Base-by-base conservation (phyloP, 2,888 invertebrate genomes). In the Apantesis nais region DNA sequence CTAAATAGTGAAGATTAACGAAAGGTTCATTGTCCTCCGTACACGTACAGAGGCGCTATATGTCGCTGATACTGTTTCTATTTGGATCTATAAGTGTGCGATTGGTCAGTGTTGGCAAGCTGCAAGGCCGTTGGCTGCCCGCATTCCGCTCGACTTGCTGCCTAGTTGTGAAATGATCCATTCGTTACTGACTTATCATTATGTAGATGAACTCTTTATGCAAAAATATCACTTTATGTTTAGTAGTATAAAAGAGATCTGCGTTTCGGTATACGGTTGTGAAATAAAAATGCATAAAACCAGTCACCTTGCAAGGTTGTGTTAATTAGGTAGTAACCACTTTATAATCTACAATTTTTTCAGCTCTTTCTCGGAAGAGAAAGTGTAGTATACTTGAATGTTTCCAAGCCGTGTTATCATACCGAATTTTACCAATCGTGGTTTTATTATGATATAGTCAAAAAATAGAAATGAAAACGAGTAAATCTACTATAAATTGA, bases 21-120 rank as follows among this genome's bases (percentile, higher is more conserved):
- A 79, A 76, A 79, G 79, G 89, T 86, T 88, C 88, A 82, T 86
- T 82, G 90, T 83, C 83, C 90, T 84, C 83, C 75, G 72, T 78
- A 82, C 81, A 79, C 84, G 81, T 83, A 85, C 84, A 86, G 82
- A 82, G 85, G 82, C 80, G 81, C 80, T 80, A 78, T 83, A 84
- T 86, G 82, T 82, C 83, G 76, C 78, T 81, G 82, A 83, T 84
- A 85, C 84, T 86, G 83, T 86, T 84, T 86, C 87, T 88, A 88
- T 88, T 89, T 87, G 83, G 86, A 88, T 89, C 84, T 90, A 83
- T 86, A 83, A 88, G 86, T 88, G 88, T 87, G 87, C 86, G 88
- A 92, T 92, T 93, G 92, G 93, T 92, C 93, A 92, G 88, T 85
- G 88, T 89, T 91, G 92, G 92, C 91, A 90, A 91, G 92, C 90